These are phyloP conservation scores for Nymphalis urticae DNA, from an alignment of 2,888 invertebrate genomes.

Conservation along the genomic window DNA sequence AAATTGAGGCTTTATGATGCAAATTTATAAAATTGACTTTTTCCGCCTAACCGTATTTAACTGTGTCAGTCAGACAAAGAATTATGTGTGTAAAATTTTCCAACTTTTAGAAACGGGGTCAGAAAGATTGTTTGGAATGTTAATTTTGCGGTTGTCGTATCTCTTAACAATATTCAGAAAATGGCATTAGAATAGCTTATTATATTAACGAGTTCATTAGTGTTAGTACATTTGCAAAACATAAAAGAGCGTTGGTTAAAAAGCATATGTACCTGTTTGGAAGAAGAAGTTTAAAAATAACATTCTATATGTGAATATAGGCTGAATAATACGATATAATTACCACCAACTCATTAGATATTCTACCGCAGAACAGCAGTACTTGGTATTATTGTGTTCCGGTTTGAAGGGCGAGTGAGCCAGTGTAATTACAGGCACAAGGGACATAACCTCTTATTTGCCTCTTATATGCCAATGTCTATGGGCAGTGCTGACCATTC, in stretches of 20 bases:
- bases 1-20: constrained; percentile 49
- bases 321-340: no score
- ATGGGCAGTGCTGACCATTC: no score
- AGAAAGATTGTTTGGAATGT: constrained; percentile 31
- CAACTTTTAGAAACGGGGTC: constrained; percentile 42
- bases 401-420: no score
- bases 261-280: no score
- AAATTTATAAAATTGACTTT: constrained; percentile 46
- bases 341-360: no score
- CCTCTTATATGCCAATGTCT: no score
- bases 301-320: no score
- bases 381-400: no score
- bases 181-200: constrained; percentile 4
- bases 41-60: constrained; percentile 42
- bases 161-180: constrained; percentile 10
- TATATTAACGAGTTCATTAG: neutral
- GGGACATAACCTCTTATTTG: no score
- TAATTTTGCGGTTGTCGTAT: constrained; percentile 18
- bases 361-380: no score
- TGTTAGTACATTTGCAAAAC: neutral
- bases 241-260: neutral
- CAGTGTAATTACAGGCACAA: no score
- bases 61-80: constrained; percentile 50
- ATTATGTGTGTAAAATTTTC: constrained; percentile 33
- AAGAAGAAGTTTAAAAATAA: no score